Conservation (phyloP, 1,140 invertebrate genomes). For the Drosophila tristis region DNA sequence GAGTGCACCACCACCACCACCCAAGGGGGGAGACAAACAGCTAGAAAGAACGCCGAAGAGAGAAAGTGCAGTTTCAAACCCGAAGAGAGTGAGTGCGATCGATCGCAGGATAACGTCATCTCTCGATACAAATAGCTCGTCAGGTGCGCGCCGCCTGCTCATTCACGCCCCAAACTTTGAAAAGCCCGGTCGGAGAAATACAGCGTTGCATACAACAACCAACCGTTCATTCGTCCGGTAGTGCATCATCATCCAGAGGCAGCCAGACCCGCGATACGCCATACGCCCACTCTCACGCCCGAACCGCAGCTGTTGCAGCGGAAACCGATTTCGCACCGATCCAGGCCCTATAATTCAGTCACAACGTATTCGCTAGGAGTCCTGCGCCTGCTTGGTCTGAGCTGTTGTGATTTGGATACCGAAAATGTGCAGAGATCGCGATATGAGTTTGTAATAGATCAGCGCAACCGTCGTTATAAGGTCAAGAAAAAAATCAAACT, state of each 20-base stretch:
- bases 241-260: neutral
- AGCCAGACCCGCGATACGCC: no score
- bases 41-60: neutral
- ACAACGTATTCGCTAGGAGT: slow-evolving; percentile 84
- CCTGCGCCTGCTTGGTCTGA: slow-evolving; percentile 75
- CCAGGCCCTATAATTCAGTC: slow-evolving; percentile 76
- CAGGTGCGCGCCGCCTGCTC: slow-evolving; percentile 49
- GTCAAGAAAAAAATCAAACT: slow-evolving; percentile 84
- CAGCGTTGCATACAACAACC: slow-evolving; percentile 1
- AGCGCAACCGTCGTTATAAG: slow-evolving; percentile 83
- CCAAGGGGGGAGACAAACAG: no score
- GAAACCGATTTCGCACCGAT: slow-evolving; percentile 61
- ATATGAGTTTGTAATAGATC: slow-evolving; percentile 84
- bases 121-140: slow-evolving; percentile 51
- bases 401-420: slow-evolving; percentile 79
- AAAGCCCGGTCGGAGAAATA: slow-evolving; percentile 4
- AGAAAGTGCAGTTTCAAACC: slow-evolving; percentile 28
- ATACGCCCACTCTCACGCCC: slow-evolving; percentile 9
- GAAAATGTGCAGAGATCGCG: slow-evolving; percentile 85
- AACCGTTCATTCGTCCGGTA: neutral
- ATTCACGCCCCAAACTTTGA: slow-evolving; percentile 54
- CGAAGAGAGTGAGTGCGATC: slow-evolving; percentile 15
- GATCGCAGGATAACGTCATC: slow-evolving; percentile 61
- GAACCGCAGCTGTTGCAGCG: slow-evolving; percentile 43
- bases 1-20: slow-evolving; percentile 1